phyloP scores from a whole-genome alignment of 2,888 invertebrate genomes.

The Timandra comae region DNA sequence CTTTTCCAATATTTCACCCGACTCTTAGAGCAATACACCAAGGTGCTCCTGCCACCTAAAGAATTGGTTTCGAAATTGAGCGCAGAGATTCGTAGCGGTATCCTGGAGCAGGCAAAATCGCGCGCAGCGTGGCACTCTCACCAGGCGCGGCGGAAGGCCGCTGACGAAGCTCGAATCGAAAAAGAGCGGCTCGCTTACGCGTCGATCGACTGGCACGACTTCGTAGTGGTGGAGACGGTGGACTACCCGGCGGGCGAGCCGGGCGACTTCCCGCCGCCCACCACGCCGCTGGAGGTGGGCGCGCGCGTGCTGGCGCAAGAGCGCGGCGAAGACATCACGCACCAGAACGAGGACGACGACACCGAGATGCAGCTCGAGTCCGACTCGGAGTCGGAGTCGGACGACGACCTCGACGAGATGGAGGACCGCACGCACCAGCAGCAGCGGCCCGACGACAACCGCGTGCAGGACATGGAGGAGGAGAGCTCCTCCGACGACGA shows the following conservation, averaged over 20 bases:
- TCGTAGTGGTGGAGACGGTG: conserved; percentile 99
- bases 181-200: conserved; percentile 96
- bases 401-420: conserved; percentile 79
- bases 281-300: conserved; percentile 97
- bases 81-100: conserved; percentile 83
- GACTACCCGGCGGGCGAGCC: conserved; percentile 98
- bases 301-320: conserved; percentile 92
- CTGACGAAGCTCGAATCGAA: conserved; percentile 96
- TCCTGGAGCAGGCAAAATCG: conserved; percentile 92
- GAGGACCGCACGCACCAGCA: conserved; percentile 76
- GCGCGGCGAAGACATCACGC: conserved; percentile 81
- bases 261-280: conserved; percentile 97
- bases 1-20: conserved; percentile 99
- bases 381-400: conserved; percentile 80
- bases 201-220: conserved; percentile 99
- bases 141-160: conserved; percentile 93
- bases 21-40: conserved; percentile 98
- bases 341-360: conserved; percentile 78
- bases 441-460: conserved; percentile 58
- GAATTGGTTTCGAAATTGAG: conserved; percentile 87
- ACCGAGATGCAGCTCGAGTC: conserved; percentile 95
- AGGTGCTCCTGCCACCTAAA: conserved; percentile 96
- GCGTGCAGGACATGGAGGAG: conserved; percentile 94
- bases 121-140: conserved; percentile 98
- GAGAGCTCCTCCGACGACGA: conserved; percentile 82